Percentiles rank a stretch among this genome's conserved stretches.
Evolutionary conservation across 2,888 invertebrate species (phyloP).

Genomic region (Uropetala carovei): DNA sequence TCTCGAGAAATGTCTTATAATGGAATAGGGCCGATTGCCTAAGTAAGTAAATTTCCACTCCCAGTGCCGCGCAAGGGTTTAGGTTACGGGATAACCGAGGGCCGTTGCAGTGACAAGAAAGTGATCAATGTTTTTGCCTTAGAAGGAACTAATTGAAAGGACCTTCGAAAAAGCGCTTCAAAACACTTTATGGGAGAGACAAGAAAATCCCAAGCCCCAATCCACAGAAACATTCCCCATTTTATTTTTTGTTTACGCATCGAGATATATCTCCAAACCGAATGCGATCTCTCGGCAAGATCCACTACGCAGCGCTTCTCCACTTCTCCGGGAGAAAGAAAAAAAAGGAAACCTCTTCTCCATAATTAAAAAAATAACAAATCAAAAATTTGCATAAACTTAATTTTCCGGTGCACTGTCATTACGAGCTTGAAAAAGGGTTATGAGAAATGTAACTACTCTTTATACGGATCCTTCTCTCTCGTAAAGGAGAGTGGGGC

Average conservation of each 20-base stretch:
- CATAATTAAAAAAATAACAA: neutral
- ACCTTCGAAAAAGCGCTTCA: neutral
- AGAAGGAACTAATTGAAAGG: neutral
- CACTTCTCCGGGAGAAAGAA: neutral
- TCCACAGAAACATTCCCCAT: neutral
- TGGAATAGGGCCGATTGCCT: too few species aligned
- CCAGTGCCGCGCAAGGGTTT: too few species aligned
- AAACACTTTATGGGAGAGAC: neutral
- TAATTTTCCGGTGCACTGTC: neutral
- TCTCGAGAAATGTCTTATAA: too few species aligned
- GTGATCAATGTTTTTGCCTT: neutral
- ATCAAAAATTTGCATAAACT: constrained; percentile 5
- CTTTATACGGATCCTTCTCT: neutral
- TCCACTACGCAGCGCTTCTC: neutral
- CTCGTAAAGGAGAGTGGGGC: too few species aligned
- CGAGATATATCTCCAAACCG: neutral
- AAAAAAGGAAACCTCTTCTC: neutral
- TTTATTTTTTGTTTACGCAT: constrained; percentile 1
- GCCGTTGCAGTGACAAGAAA: too few species aligned
- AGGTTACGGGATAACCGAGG: too few species aligned
- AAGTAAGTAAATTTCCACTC: too few species aligned
- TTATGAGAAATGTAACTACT: neutral
- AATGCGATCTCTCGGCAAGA: neutral
- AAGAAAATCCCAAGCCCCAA: neutral
- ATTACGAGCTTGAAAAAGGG: neutral